Percentiles rank a stretch among this genome's conserved stretches.
Conservation (phyloP, 2,888 invertebrate genomes). For the Scaptomyza flava region DNA sequence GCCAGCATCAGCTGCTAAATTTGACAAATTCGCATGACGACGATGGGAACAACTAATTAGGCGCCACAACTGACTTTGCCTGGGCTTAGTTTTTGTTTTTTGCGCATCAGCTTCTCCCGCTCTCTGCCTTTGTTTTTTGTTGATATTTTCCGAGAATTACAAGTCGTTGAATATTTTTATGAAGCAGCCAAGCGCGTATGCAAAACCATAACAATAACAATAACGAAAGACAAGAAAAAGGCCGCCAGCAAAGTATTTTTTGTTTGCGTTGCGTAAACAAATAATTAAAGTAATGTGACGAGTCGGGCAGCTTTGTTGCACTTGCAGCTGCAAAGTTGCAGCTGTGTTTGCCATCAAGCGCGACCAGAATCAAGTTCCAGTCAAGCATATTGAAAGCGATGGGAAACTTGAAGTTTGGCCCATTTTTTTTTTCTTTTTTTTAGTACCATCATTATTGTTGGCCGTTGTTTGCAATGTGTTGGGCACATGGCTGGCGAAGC, state of each 20-base stretch:
- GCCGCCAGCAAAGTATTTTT: conserved; percentile 61
- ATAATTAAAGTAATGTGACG: conserved; percentile 78
- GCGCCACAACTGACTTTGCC: conserved; percentile 45
- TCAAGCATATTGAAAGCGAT: conserved; percentile 13
- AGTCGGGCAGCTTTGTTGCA: conserved; percentile 35
- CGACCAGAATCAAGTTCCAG: conserved; percentile 13
- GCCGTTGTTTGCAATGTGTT: conserved; percentile 56
- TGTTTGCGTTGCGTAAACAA: conserved; percentile 76
- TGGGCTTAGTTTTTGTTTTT: conserved; percentile 34
- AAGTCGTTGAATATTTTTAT: conserved; percentile 61
- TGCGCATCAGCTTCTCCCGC: not conserved
- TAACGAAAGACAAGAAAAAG: conserved; percentile 48
- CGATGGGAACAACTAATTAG: conserved; percentile 57
- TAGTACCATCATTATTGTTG: conserved; percentile 32
- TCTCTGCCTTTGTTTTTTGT: not conserved
- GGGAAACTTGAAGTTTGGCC: conserved; percentile 60
- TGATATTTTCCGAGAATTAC: conserved; percentile 55
- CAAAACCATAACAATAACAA: conserved; percentile 46
- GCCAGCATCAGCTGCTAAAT: conserved; percentile 63
- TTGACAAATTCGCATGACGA: conserved; percentile 78
- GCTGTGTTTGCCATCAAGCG: conserved; percentile 72
- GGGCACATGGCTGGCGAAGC: conserved; percentile 63
- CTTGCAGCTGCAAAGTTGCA: conserved; percentile 38
- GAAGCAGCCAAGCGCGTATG: conserved; percentile 48
- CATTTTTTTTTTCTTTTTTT: conserved; percentile 41